Evolutionary conservation across 2,888 invertebrate species (phyloP), one percentile per base, ranked within the genome.

Genomic region (Rosalia funebris): DNA sequence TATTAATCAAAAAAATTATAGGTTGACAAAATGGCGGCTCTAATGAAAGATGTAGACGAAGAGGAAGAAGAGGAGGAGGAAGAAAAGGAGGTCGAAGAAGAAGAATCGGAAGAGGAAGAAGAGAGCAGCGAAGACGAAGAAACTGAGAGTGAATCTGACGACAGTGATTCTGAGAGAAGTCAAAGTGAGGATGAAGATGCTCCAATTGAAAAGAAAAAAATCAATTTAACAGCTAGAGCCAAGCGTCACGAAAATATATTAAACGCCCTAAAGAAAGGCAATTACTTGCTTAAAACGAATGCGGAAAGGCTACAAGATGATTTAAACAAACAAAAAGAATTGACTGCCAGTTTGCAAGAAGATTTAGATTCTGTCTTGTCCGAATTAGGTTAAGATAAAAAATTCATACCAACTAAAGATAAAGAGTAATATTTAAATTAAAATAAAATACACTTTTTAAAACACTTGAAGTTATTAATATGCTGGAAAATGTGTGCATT

Each of bases 1-100:
- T 31, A 11, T 2, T 10, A 54, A 44, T 12, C 12, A 39, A 16
- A 32, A 5, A 12, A 25, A 44, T 32, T 61, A 7, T 47, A 94
- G 83, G 93, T 94, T 7, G 92, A 93, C 75, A 94, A 94, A 82
- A 95, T 95, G 93, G 93, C 93, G 0, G 90, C 90, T 11, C 85
- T 93, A 75, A 90, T 95, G 90, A 93, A 91, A 71, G 91, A 92
- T 72, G 88, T 87, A 1, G 90, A 89, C 0, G 90, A 89, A 3
- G 91, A 90, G 1, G 88, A 84, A 1, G 85, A 85, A 15, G 87
- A 87, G 68, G 86, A 87, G 57, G 88, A 88, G 71, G 84, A 81
- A 20, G 83, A 81, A 44, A 87, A 84, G 1, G 88, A 84, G 1
- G 84, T 84, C 12, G 85, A 86, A 59, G 88, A 88, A 71, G 84